Percentiles rank a stretch among this genome's conserved stretches.
phyloP scores from a whole-genome alignment of 2,113 vertebrate genomes.

The Tragelaphus buxtoni region DNA sequence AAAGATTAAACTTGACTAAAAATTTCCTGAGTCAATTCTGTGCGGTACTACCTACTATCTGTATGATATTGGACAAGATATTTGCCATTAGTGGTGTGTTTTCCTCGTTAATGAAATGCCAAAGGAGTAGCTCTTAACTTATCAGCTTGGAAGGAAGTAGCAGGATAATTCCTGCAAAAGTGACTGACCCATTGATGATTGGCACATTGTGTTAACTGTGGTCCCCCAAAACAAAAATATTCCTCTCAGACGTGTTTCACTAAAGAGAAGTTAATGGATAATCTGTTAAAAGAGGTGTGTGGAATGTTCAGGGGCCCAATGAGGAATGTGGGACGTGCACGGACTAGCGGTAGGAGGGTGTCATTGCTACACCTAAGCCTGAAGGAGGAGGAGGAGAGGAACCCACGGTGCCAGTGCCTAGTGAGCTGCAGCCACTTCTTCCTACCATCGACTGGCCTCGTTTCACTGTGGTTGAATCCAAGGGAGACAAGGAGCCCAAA shows the following conservation, averaged over 20 bases:
- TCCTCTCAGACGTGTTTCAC: neutral
- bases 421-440: neutral
- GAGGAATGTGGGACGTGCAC: neutral
- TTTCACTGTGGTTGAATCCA: neutral
- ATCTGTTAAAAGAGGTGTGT: neutral
- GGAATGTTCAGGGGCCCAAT: neutral
- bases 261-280: neutral
- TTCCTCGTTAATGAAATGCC: neutral
- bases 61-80: neutral
- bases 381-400: neutral
- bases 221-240: neutral
- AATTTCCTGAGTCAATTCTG: neutral
- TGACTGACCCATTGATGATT: neutral
- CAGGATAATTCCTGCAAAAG: neutral
- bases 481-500: neutral
- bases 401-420: neutral
- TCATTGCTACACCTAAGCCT: neutral
- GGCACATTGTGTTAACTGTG: neutral
- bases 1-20: neutral
- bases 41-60: accelerated
- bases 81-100: neutral
- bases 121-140: neutral
- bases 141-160: neutral
- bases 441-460: accelerated
- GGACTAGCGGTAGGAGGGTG: neutral